A percentile compares a stretch with the other conserved stretches of the same genome.
Conservation (phyloP, 2,113 vertebrate species). For the Pteropus alecto region DNA sequence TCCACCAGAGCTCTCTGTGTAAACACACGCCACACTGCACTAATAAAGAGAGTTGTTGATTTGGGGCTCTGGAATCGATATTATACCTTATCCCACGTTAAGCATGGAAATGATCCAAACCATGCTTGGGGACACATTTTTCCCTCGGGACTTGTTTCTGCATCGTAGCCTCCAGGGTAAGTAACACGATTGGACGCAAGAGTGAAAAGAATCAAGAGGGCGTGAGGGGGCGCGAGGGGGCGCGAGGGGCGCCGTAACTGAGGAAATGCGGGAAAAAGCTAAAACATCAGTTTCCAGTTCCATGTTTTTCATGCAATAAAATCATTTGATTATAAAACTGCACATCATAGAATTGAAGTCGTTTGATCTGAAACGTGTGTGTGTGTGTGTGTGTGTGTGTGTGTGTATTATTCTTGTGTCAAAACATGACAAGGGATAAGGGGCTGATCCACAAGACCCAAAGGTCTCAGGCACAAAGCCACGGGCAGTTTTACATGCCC, state of each 20-base stretch:
- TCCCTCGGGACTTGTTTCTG: neutral
- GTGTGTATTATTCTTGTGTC: neutral
- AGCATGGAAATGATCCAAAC: neutral
- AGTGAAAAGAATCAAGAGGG: neutral
- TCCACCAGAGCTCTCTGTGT: no score
- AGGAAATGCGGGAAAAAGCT: rapidly evolving
- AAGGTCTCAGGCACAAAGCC: slow-evolving; percentile 47
- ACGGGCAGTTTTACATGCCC: slow-evolving; percentile 20
- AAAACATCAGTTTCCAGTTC: neutral
- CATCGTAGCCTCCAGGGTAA: no score
- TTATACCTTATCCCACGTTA: neutral
- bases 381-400: no score
- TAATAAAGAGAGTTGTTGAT: neutral
- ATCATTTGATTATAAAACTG: neutral
- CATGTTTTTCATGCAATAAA: neutral
- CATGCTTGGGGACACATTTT: no score
- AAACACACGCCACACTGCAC: no score
- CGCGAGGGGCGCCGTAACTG: rapidly evolving
- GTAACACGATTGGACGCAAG: neutral
- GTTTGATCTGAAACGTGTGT: neutral
- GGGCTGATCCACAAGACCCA: neutral
- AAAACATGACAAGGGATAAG: neutral
- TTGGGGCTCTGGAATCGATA: no score
- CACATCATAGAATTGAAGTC: neutral
- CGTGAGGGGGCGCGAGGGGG: no score